These are phyloP conservation scores for Gobionotothen gibberifrons DNA, from an alignment of 2,797 vertebrate genomes.

Conservation along the genomic window DNA sequence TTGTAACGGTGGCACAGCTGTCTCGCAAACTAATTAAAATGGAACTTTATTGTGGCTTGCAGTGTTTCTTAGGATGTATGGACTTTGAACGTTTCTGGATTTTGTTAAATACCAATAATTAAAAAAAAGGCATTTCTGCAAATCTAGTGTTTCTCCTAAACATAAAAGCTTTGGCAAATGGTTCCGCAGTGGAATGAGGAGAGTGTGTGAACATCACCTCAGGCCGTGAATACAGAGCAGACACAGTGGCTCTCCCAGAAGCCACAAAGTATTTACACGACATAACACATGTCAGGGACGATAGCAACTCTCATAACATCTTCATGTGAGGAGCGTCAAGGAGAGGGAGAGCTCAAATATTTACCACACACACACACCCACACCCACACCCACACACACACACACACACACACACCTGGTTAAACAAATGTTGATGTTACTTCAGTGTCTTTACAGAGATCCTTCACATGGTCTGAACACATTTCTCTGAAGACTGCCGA, in stretches of 20 bases:
- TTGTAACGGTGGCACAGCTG: conserved; percentile 13
- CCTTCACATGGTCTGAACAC: conserved; percentile 43
- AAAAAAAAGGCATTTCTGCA: conserved; percentile 34
- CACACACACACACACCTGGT: conserved; percentile 43
- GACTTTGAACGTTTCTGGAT: conserved; percentile 31
- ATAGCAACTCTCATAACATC: conserved; percentile 44
- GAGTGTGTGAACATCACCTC: conserved; percentile 42
- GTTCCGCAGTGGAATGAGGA: conserved; percentile 14
- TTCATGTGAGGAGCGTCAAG: conserved; percentile 54
- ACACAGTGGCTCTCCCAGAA: conserved; percentile 34
- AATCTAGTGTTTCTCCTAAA: conserved; percentile 23
- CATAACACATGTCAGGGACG: conserved; percentile 28
- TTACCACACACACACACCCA: conserved; percentile 60
- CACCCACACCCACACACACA: conserved; percentile 41
- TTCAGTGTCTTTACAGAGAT: conserved; percentile 42
- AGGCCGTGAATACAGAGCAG: conserved; percentile 36
- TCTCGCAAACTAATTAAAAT: conserved; percentile 31
- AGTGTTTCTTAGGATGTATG: conserved; percentile 30
- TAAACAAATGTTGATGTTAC: conserved; percentile 64
- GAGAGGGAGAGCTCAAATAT: conserved; percentile 70
- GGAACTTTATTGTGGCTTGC: conserved; percentile 29
- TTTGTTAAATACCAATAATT: conserved; percentile 30
- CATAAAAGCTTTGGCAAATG: conserved; percentile 33
- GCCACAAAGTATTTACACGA: conserved; percentile 48
- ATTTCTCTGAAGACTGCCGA: conserved; percentile 41